Evolutionary conservation across 1,140 invertebrate species (phyloP).

Genomic region (Nautilus pompilius): DNA sequence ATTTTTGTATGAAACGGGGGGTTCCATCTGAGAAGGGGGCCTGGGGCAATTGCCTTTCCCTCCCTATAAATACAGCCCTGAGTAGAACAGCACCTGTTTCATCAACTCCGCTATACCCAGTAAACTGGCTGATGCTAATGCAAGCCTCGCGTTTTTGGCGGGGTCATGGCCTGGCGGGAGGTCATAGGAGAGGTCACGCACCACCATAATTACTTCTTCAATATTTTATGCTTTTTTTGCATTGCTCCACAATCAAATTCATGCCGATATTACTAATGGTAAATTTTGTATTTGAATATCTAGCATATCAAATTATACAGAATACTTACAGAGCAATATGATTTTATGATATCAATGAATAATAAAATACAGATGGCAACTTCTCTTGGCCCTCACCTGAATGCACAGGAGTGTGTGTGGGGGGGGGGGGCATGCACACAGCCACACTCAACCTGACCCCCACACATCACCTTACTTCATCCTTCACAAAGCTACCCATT

Average conservation of each 20-base stretch:
- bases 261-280: background rate
- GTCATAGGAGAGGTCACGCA: too few species aligned
- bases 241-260: background rate
- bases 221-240: background rate
- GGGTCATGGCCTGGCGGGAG: too few species aligned
- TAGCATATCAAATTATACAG: background rate
- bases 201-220: too few species aligned
- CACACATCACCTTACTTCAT: background rate
- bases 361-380: background rate
- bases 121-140: background rate
- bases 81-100: background rate
- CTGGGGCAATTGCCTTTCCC: too few species aligned
- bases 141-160: background rate
- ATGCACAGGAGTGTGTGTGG: background rate
- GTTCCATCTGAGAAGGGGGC: too few species aligned
- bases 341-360: background rate
- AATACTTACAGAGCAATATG: background rate
- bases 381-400: background rate
- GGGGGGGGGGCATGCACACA: background rate
- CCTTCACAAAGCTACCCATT: background rate
- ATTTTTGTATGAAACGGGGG: too few species aligned
- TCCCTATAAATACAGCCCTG: too few species aligned
- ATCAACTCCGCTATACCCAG: too few species aligned
- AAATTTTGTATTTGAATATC: background rate
- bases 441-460: background rate